Evolutionary conservation across 2,888 invertebrate species (phyloP).

Genomic region (Physocephala rufipes): DNA sequence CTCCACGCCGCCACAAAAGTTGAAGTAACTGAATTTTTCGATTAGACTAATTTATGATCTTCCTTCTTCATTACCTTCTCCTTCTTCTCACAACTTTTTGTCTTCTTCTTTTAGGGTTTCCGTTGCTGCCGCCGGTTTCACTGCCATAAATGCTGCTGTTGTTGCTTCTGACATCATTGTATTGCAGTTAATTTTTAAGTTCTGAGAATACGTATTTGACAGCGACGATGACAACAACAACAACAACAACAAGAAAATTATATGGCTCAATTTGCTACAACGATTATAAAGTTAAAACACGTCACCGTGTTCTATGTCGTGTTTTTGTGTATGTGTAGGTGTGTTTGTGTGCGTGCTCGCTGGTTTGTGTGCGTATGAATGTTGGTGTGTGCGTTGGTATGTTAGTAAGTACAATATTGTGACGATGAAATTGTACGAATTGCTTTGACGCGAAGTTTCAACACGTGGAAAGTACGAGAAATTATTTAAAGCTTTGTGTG

Average conservation of each 20-base stretch:
- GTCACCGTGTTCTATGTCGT: constrained; percentile 30
- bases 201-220: not conserved
- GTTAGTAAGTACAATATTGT: constrained; percentile 27
- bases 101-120: too few species aligned
- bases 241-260: not conserved
- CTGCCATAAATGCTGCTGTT: too few species aligned
- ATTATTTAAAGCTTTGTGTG: constrained; percentile 1
- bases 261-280: not conserved
- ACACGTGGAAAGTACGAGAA: constrained; percentile 32
- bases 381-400: not conserved
- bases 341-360: not conserved
- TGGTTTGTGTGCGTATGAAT: not conserved
- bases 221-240: constrained; percentile 3
- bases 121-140: too few species aligned
- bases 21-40: too few species aligned
- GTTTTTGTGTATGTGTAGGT: constrained; percentile 17
- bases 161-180: too few species aligned
- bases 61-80: too few species aligned
- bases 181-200: not conserved
- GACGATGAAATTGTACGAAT: constrained; percentile 36
- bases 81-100: too few species aligned
- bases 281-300: constrained; percentile 33
- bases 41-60: too few species aligned
- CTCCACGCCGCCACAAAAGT: too few species aligned
- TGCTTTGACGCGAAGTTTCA: constrained; percentile 23